Evolutionary conservation across 1,140 invertebrate species (phyloP), one percentile per base, ranked within the genome.

Genomic region (Bombus breviceps): DNA sequence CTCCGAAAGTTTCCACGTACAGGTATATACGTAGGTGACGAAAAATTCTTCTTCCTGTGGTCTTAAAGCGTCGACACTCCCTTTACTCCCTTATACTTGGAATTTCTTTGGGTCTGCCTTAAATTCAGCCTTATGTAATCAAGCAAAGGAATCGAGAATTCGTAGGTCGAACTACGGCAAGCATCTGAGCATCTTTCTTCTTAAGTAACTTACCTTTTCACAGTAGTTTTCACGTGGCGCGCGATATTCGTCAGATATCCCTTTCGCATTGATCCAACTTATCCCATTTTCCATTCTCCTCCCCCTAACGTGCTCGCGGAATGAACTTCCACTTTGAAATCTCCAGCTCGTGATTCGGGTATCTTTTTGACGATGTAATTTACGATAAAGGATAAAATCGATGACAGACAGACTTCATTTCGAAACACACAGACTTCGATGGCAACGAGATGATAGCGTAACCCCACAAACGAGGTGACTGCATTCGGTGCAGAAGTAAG

Each of bases 41-140:
- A 71, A 87, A 64, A 86, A 88, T 87, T 79, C 81, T 43, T 78
- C 32, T 41, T 39, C 18, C 32, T 0, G 37, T 41, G 57, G 72
- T 59, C 62, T 89, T 79, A 81, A 84, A 83, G 37, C 62, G 53
- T 12, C 80, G 25, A 12, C 28, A 5, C 57, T 5, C 32, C n/a
- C 43, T 9, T 57, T 25, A 25, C n/a, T 43, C 28, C 15, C 34
- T 64, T 86, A 41, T 59, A 37, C 34, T 73, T 34, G 77, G 73
- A 89, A 89, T 59, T 89, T 89, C 41, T 59, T 53, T 81, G 43
- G 15, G 2, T 15, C 78, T 32, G 10, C 64, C 47, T 64, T 71
- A 80, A 85, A 85, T 80, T 76, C 88, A 13, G 68, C 53, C 69
- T 81, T 75, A 85, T 77, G 86, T 66, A 89, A 89, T 89, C 88